Base-by-base conservation (phyloP, 1,140 invertebrate genomes). In the Neotoxoptera formosana region DNA sequence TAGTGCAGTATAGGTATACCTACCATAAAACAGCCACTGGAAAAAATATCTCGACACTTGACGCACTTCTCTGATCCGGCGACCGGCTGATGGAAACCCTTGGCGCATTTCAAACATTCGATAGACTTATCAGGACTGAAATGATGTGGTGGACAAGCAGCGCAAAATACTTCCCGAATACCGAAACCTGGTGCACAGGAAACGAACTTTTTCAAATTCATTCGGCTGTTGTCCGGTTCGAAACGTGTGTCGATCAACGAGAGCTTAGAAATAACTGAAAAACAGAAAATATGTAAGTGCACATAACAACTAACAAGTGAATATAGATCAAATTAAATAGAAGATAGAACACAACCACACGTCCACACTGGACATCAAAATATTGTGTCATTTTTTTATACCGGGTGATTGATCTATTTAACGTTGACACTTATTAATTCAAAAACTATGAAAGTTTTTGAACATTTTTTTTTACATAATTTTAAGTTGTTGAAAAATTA, bases 1-100 rank as follows among this genome's bases (percentile, higher is more conserved):
- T 34, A 81, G 20, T 81, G 34, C 34, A 21, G 30, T 87, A 25
- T 51, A 51, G 17, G 21, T 53, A 53, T 53, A 88, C 86, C 2
- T 93, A 93, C 91, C 76, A 93, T 3, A 6, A n/a, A 25, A 45
- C 81, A 93, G 36, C 91, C 91, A 21, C 23, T 84, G 8, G 91
- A 4, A 93, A 53, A 93, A 7, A 86, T 25, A 41, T 3, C 56
- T 25, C 48, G 91, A 45, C 91, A 92, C 25, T 45, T 92, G 8
- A 92, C 48, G 11, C 91, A 92, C 1, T 84, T 92, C 11, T 84
- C 48, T 6, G 91, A 92, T n/a, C 91, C 91, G n/a, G 76, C 76
- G 2, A 53, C 8, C 3, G 76, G 47, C 23, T 92, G 91, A 56
- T 92, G 91, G 21, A 83, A 84, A 45, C 81, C 48, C 25, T 92